Evolutionary conservation across 2,888 invertebrate species (phyloP).

Genomic region (Troilus luridus): DNA sequence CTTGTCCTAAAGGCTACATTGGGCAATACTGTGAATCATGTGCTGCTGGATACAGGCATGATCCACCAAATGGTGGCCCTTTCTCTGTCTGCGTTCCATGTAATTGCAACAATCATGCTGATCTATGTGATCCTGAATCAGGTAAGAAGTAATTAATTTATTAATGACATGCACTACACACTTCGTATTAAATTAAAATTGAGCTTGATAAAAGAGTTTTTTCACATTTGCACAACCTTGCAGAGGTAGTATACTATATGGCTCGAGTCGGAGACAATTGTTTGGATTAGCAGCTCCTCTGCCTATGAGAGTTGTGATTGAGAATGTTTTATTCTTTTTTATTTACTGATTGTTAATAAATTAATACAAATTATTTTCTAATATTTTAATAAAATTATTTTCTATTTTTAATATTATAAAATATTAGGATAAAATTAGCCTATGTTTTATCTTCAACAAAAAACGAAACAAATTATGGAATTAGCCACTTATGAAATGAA

Average conservation of each 20-base stretch:
- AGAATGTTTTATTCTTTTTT: no score
- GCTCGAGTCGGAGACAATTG: no score
- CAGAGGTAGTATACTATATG: background rate
- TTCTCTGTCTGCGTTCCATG: slow-evolving; percentile 96
- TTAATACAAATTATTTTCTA: no score
- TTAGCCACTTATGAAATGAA: no score
- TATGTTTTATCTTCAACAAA: no score
- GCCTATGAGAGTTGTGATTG: no score
- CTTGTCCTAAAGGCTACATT: slow-evolving; percentile 88
- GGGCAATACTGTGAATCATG: slow-evolving; percentile 99
- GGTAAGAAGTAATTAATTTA: slow-evolving; percentile 71
- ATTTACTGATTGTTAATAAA: no score
- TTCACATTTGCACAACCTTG: background rate
- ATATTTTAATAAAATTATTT: no score
- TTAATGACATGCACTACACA: background rate
- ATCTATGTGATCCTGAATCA: slow-evolving; percentile 95
- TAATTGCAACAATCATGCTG: slow-evolving; percentile 96
- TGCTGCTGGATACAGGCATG: slow-evolving; percentile 93
- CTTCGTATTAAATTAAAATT: background rate
- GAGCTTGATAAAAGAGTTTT: background rate
- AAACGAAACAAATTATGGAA: no score
- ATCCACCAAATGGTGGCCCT: slow-evolving; percentile 91
- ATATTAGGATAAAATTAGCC: no score
- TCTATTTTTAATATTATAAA: no score
- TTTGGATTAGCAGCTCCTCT: no score